Conservation (phyloP, 2,113 vertebrate species). For the Notechis scutatus region DNA sequence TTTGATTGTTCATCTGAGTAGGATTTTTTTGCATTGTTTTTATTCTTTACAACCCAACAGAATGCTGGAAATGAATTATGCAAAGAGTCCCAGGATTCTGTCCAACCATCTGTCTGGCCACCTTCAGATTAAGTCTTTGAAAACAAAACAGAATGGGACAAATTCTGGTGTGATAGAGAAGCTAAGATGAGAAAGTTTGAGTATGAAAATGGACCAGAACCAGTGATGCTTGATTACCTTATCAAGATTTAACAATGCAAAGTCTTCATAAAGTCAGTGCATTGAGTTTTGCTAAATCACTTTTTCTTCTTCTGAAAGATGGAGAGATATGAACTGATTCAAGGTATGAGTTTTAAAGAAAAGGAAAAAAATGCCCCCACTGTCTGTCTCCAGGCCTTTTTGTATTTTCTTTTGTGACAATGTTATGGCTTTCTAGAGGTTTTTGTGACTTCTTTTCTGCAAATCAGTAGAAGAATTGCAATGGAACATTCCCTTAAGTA, state of each 20-base stretch:
- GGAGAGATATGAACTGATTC: background rate
- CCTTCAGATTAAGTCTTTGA: background rate
- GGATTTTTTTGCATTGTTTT: background rate
- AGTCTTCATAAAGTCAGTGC: background rate
- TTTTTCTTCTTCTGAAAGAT: background rate
- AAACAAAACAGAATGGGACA: background rate
- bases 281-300: background rate
- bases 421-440: background rate
- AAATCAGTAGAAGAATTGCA: constrained; percentile 20
- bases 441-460: constrained; percentile 24
- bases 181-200: background rate
- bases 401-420: constrained; percentile 3
- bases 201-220: background rate
- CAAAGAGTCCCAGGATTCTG: background rate
- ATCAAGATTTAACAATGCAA: background rate
- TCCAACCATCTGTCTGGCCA: background rate
- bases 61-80: background rate
- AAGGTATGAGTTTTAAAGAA: background rate
- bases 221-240: background rate
- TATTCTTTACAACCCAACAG: background rate
- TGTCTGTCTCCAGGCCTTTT: background rate
- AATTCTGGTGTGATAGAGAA: background rate
- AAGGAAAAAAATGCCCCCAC: background rate
- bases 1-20: background rate
- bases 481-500: background rate